These are phyloP conservation scores for Orchestia grillus DNA, from an alignment of 1,140 invertebrate genomes.

Conservation along the genomic window DNA sequence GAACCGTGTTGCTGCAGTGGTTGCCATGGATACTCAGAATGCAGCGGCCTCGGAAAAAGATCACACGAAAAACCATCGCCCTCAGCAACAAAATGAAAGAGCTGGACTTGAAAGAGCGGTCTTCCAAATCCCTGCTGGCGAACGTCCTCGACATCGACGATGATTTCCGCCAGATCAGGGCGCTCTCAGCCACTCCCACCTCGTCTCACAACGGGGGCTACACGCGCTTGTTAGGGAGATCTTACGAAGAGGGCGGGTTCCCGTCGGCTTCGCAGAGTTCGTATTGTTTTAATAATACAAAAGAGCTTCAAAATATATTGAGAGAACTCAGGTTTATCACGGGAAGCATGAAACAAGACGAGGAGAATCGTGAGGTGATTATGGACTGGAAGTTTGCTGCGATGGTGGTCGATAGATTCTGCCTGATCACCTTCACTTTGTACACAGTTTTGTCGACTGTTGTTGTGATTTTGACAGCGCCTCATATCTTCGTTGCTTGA, in stretches of 20 bases:
- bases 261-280: slow-evolving; percentile 61
- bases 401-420: slow-evolving; percentile 97
- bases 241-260: slow-evolving; percentile 64
- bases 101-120: slow-evolving; percentile 90
- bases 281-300: slow-evolving; percentile 67
- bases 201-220: slow-evolving; percentile 62
- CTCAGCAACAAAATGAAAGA: slow-evolving; percentile 90
- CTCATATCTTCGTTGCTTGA: slow-evolving; percentile 88
- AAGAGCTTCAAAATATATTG: slow-evolving; percentile 69
- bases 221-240: slow-evolving; percentile 65
- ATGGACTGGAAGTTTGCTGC: slow-evolving; percentile 99
- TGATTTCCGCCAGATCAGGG: slow-evolving; percentile 77
- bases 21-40: slow-evolving; percentile 90
- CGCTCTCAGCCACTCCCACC: slow-evolving; percentile 63
- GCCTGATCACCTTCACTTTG: slow-evolving; percentile 95
- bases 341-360: slow-evolving; percentile 87
- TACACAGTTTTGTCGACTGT: slow-evolving; percentile 97
- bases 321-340: slow-evolving; percentile 89
- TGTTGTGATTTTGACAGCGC: slow-evolving; percentile 91
- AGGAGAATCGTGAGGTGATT: slow-evolving; percentile 90
- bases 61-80: slow-evolving; percentile 89
- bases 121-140: slow-evolving; percentile 91
- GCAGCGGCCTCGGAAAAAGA: slow-evolving; percentile 92
- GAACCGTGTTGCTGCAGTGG: slow-evolving; percentile 94
- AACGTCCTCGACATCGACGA: slow-evolving; percentile 94